Conservation (phyloP, 2,888 invertebrate species). For the Cataglyphis cursor region DNA sequence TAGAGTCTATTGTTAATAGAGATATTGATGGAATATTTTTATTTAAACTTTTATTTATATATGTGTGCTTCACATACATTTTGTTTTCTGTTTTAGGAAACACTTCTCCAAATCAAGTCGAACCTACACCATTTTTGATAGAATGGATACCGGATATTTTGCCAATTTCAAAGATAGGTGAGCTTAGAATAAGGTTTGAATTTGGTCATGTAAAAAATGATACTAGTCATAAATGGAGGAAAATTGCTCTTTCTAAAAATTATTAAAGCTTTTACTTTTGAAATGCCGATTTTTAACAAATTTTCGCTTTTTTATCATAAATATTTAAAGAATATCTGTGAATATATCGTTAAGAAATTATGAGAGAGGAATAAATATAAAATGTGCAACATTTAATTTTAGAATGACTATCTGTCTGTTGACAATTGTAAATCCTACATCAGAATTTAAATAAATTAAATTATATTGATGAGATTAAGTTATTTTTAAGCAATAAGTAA, state of each 20-base stretch:
- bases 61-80: background rate
- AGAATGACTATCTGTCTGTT: background rate
- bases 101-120: conserved; percentile 88
- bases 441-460: conserved; percentile 19
- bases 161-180: conserved; percentile 91
- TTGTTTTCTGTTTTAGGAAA: conserved; percentile 76
- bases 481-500: conserved; percentile 9
- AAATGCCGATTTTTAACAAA: conserved; percentile 53
- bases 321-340: conserved; percentile 13
- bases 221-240: conserved; percentile 80
- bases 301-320: conserved; percentile 64
- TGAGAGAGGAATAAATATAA: background rate
- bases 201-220: conserved; percentile 90
- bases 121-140: conserved; percentile 90
- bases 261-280: conserved; percentile 67
- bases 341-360: background rate
- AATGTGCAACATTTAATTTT: background rate
- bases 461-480: background rate
- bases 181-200: conserved; percentile 91
- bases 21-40: conserved; percentile 15
- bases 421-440: background rate
- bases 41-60: background rate
- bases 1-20: background rate
- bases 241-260: conserved; percentile 79
- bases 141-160: conserved; percentile 93